Evolutionary conservation across 2,888 invertebrate genomes (phyloP), one percentile per base, ranked within the genome.

Genomic region (Zaprionus lineosus): DNA sequence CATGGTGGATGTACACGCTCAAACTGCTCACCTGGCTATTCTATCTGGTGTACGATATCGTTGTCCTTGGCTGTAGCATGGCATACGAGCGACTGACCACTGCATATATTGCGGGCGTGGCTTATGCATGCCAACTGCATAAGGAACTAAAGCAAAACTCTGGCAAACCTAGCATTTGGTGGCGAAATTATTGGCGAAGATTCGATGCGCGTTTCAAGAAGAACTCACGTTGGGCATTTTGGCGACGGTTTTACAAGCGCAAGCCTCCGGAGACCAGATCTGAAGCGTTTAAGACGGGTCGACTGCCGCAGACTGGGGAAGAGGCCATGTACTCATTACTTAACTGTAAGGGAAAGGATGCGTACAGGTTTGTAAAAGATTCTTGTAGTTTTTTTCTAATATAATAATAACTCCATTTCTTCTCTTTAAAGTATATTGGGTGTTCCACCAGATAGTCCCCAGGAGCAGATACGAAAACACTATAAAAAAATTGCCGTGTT

Each of bases 341-440:
- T 9, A 96, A 97, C 44, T 97, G 97, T 89, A 97, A 97, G 91
- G 98, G 97, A 69, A 97, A 98, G 90, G 98, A 98, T 91, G 97
- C 98, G 2, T 98, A 98, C 88, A 97, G 96, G 94, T 94, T 81
- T 74, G 75, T 37, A 8, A n/a, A 2, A 7, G 4, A 8, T 4
- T 24, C 24, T 21, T 21, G 3, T 5, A 5, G 7, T 5, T 24
- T 1, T 7, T 9, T 15, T 1, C 14, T n/a, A n/a, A 1, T 16
- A 14, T 1, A 2, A 19, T 3, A 8, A 11, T 2, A 3, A 8
- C 14, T 6, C 0, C 14, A 2, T 26, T 21, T 44, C 33, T 1
- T 43, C 46, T 52, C 3, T 11, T 14, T 11, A 2, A 18, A 95
- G 96, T 90, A 96, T 97, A 90, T 91, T 97, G 76, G 97, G 98